Evolutionary conservation across 2,888 invertebrate genomes (phyloP).

Genomic region (Tipula helvola): DNA sequence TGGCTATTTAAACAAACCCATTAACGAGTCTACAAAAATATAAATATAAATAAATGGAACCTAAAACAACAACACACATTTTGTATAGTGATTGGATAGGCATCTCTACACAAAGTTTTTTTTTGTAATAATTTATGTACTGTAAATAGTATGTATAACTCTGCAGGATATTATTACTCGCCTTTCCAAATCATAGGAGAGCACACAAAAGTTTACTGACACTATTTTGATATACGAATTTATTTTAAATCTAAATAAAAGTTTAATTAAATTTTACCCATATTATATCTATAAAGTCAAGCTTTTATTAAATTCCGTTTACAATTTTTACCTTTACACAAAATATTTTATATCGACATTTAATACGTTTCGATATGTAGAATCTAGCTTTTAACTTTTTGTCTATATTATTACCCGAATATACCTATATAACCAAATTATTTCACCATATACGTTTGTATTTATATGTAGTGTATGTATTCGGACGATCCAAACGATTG

Average conservation of each 20-base stretch:
- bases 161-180: background rate
- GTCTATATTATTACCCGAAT: background rate
- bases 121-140: background rate
- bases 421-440: background rate
- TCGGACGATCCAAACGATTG: background rate
- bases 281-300: background rate
- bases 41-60: background rate
- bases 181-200: background rate
- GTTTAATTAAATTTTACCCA: background rate
- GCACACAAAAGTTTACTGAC: background rate
- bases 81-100: background rate
- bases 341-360: background rate
- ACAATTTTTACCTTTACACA: background rate
- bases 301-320: background rate
- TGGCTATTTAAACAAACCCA: background rate
- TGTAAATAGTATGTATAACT: background rate
- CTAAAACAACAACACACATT: background rate
- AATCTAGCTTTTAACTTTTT: background rate
- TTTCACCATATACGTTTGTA: background rate
- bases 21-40: background rate
- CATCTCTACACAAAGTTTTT: background rate
- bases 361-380: background rate
- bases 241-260: background rate
- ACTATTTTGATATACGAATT: background rate
- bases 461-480: background rate